These are phyloP conservation scores for Endomychus coccineus DNA, from an alignment of 2,888 invertebrate genomes.

Conservation along the genomic window DNA sequence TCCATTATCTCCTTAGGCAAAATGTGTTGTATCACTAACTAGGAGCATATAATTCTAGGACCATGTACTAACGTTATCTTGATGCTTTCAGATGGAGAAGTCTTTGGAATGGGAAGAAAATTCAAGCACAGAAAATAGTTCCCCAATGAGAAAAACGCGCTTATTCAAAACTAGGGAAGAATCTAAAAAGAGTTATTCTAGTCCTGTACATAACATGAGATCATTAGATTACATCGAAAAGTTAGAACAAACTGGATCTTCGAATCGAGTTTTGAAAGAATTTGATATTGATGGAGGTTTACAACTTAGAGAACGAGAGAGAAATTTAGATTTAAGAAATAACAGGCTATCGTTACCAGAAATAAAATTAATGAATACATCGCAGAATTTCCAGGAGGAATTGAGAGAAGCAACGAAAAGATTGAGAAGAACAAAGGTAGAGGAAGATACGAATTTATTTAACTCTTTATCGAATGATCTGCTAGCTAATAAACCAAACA, in stretches of 20 bases:
- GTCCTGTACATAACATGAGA: slow-evolving; percentile 34
- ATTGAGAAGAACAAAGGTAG: slow-evolving; percentile 29
- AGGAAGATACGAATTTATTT: slow-evolving; percentile 19
- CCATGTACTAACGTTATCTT: no score
- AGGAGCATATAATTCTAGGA: no score
- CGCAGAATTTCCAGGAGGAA: slow-evolving; percentile 49
- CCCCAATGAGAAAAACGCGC: slow-evolving; percentile 48
- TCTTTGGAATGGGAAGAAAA: slow-evolving; percentile 39
- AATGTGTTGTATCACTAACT: no score
- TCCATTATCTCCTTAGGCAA: no score
- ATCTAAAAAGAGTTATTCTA: slow-evolving; percentile 50
- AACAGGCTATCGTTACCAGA: slow-evolving; percentile 37
- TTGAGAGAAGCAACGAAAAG: slow-evolving; percentile 42
- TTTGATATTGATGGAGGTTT: slow-evolving; percentile 5
- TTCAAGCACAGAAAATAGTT: slow-evolving; percentile 19
- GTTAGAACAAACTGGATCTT: no score
- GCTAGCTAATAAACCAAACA: slow-evolving; percentile 44
- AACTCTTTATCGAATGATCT: slow-evolving; percentile 7
- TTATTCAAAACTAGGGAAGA: slow-evolving; percentile 70
- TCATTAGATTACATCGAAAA: no score
- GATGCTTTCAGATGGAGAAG: no score
- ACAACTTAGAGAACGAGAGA: slow-evolving; percentile 8
- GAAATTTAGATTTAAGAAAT: slow-evolving; percentile 29
- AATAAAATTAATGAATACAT: slow-evolving; percentile 43
- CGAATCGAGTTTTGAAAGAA: slow-evolving; percentile 16